Evolutionary conservation across 2,888 invertebrate species (phyloP).

Genomic region (Amiota communis): DNA sequence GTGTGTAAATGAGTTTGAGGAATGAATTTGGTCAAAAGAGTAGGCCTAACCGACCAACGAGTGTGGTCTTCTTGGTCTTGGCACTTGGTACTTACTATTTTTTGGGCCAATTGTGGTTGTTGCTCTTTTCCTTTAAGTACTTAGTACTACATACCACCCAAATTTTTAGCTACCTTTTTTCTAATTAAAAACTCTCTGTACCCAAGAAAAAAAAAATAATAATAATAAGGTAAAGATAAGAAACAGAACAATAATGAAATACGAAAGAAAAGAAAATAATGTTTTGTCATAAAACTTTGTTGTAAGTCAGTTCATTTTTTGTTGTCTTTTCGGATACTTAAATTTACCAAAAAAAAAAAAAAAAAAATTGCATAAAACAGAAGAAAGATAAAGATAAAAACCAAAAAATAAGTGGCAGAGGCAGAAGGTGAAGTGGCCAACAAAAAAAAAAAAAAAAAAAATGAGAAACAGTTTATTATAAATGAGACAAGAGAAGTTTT

Average conservation of each 20-base stretch:
- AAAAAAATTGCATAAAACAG: neutral
- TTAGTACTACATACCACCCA: too few relatives aligned
- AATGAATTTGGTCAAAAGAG: neutral
- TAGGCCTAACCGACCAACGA: neutral
- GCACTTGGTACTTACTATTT: neutral
- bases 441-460: neutral
- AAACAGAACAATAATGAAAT: neutral
- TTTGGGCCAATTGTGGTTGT: neutral
- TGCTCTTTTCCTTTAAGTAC: neutral
- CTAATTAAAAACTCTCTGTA: slow-evolving; percentile 17
- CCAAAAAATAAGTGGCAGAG: too few relatives aligned
- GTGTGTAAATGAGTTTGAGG: neutral
- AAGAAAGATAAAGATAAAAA: neutral
- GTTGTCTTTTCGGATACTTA: slow-evolving; percentile 10
- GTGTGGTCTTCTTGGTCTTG: slow-evolving; percentile 7
- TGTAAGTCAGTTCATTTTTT: too few relatives aligned
- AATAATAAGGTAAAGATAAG: slow-evolving; percentile 7
- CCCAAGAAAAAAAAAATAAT: neutral
- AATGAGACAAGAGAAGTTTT: slow-evolving; percentile 1
- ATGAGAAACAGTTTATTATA: slow-evolving; percentile 17
- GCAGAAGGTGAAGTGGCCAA: too few relatives aligned
- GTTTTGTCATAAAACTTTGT: slow-evolving; percentile 10
- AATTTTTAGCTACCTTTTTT: neutral
- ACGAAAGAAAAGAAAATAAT: neutral
- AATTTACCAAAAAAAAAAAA: slow-evolving; percentile 9